These are phyloP conservation scores for Protodeltote pygarga DNA, from an alignment of 2,888 invertebrate species.

Conservation along the genomic window DNA sequence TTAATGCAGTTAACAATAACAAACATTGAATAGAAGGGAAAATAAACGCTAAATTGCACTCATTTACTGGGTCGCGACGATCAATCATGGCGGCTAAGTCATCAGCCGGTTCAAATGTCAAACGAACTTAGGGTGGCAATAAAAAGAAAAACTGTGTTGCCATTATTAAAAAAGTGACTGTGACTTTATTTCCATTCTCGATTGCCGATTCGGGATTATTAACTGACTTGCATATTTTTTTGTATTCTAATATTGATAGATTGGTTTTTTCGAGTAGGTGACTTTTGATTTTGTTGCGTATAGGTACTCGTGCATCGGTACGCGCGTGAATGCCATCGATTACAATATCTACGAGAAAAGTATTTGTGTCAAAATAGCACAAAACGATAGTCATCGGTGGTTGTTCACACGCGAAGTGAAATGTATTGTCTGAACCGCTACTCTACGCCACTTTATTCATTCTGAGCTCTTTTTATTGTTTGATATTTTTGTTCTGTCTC, in stretches of 20 bases:
- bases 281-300: slow-evolving; percentile 77
- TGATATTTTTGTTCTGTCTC: slow-evolving; percentile 58
- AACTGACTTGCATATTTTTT: slow-evolving; percentile 87
- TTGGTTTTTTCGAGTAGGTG: slow-evolving; percentile 82
- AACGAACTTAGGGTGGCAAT: slow-evolving; percentile 85
- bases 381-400: slow-evolving; percentile 76
- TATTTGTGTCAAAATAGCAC: slow-evolving; percentile 76
- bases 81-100: slow-evolving; percentile 85
- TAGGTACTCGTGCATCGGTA: slow-evolving; percentile 59
- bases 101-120: slow-evolving; percentile 87
- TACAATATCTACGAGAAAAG: slow-evolving; percentile 72
- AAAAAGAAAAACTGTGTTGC: slow-evolving; percentile 82
- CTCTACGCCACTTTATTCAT: slow-evolving; percentile 64
- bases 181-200: slow-evolving; percentile 87
- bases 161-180: slow-evolving; percentile 87
- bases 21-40: slow-evolving; percentile 76
- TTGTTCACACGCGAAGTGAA: slow-evolving; percentile 74
- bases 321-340: slow-evolving; percentile 69
- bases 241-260: slow-evolving; percentile 87
- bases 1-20: slow-evolving; percentile 73
- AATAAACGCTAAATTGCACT: slow-evolving; percentile 85
- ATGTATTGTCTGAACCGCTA: slow-evolving; percentile 68
- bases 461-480: slow-evolving; percentile 57
- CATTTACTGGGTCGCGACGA: slow-evolving; percentile 83
- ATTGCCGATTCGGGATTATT: slow-evolving; percentile 86